A percentile compares a stretch with the other conserved stretches of the same genome.
Conservation (phyloP, 2,797 vertebrate genomes). For the Xenops minutus region DNA sequence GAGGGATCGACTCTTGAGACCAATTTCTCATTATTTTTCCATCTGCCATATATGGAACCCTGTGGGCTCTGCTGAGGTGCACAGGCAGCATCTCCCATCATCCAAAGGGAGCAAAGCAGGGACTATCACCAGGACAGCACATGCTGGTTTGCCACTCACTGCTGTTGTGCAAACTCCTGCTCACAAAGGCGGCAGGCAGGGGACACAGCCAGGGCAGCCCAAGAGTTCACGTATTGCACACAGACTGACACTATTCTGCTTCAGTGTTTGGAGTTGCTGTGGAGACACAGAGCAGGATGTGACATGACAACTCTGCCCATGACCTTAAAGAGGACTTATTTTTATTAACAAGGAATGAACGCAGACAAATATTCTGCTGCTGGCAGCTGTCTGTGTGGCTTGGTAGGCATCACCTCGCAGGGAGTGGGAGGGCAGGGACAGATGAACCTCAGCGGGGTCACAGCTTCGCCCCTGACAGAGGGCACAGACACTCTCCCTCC, state of each 20-base stretch:
- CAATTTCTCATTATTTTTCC: not conserved
- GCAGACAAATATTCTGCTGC: not conserved
- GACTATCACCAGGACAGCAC: fast-evolving
- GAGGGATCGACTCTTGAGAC: not conserved
- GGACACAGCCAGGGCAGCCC: not conserved
- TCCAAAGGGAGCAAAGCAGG: not conserved
- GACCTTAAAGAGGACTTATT: not conserved
- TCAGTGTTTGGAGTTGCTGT: not conserved
- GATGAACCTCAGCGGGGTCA: not conserved
- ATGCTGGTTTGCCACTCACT: fast-evolving
- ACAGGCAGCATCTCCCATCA: not conserved
- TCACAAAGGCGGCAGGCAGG: not conserved
- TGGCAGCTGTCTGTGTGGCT: not conserved
- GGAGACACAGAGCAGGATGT: constrained; percentile 2
- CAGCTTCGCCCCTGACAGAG: not conserved
- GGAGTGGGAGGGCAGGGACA: not conserved
- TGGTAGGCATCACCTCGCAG: fast-evolving
- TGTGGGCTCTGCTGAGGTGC: not conserved
- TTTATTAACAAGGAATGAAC: not conserved
- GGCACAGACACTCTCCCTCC: fast-evolving
- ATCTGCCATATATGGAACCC: not conserved
- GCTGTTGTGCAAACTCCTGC: not conserved
- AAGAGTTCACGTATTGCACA: not conserved
- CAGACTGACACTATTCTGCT: not conserved
- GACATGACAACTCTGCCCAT: not conserved